phyloP scores from a whole-genome alignment of 23 tunicate genomes.

The Clavelina lepadiformis region DNA sequence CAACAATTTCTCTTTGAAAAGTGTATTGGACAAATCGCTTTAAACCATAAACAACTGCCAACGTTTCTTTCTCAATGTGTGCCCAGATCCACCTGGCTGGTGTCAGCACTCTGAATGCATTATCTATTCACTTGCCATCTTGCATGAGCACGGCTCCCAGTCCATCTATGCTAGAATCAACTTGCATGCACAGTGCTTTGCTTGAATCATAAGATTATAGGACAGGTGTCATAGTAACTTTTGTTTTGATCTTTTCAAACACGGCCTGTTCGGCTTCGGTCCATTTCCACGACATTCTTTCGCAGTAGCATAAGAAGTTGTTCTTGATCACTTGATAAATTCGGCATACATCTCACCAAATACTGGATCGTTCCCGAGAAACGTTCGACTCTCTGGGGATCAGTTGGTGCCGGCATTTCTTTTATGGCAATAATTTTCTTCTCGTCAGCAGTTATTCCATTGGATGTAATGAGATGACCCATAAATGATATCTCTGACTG shows the following conservation, averaged over 20 bases:
- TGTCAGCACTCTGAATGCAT: conserved; percentile 1
- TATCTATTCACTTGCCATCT: not conserved
- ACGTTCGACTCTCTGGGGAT: conserved; percentile 9
- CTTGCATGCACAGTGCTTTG: not conserved
- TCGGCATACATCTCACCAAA: conserved; percentile 1
- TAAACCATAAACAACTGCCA: conserved; percentile 7
- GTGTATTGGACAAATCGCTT: conserved; percentile 14
- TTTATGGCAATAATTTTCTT: conserved; percentile 18
- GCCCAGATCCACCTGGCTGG: conserved; percentile 7
- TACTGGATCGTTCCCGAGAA: conserved; percentile 26
- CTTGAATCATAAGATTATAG: conserved; percentile 1
- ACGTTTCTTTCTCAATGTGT: conserved; percentile 10
- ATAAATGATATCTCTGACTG: conserved; percentile 13
- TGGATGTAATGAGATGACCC: conserved; percentile 17
- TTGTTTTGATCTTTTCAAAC: not conserved
- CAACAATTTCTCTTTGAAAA: not conserved
- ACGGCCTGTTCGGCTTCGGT: not conserved
- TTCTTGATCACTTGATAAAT: conserved; percentile 11
- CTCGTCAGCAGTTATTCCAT: conserved; percentile 18
- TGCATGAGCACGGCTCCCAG: conserved; percentile 5
- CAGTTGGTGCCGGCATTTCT: conserved; percentile 21
- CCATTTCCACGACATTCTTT: conserved; percentile 5
- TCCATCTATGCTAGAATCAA: conserved; percentile 17
- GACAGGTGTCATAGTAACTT: conserved; percentile 1
- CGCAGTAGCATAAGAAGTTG: not conserved